These are phyloP conservation scores for Pachyrhynchus sulphureomaculatus DNA, from an alignment of 1,140 invertebrate species.

Conservation along the genomic window DNA sequence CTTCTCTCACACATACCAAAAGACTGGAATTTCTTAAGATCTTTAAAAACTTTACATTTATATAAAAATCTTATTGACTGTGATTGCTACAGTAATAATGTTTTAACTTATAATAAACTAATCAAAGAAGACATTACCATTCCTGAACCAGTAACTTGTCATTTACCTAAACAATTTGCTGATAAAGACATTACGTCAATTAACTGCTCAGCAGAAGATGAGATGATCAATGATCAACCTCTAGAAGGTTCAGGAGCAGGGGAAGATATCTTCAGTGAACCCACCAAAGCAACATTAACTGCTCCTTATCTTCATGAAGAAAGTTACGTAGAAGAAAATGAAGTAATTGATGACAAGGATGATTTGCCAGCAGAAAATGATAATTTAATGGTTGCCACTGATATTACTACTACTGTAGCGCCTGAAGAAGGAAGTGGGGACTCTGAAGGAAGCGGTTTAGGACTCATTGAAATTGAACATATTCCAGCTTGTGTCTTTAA, in stretches of 20 bases:
- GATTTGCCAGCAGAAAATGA: slow-evolving; percentile 48
- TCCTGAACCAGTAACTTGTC: slow-evolving; percentile 56
- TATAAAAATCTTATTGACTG: slow-evolving; percentile 62
- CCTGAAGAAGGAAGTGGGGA: slow-evolving; percentile 40
- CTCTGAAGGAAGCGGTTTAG: slow-evolving; percentile 34
- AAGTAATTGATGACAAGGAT: slow-evolving; percentile 63
- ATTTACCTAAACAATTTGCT: slow-evolving; percentile 53
- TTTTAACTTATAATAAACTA: slow-evolving; percentile 58
- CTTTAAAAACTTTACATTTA: slow-evolving; percentile 58
- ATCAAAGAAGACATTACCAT: slow-evolving; percentile 55
- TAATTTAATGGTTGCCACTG: slow-evolving; percentile 49
- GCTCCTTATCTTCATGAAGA: slow-evolving; percentile 31
- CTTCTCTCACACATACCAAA: slow-evolving; percentile 58
- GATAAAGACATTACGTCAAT: slow-evolving; percentile 57
- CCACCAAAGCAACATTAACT: neutral
- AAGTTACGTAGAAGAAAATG: slow-evolving; percentile 48
- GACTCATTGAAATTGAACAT: slow-evolving; percentile 13
- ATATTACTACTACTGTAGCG: slow-evolving; percentile 40
- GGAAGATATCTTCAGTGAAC: slow-evolving; percentile 23
- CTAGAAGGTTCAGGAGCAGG: slow-evolving; percentile 31
- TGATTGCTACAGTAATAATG: slow-evolving; percentile 57
- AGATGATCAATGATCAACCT: slow-evolving; percentile 33
- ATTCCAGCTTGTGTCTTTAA: slow-evolving; percentile 36
- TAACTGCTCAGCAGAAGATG: slow-evolving; percentile 49
- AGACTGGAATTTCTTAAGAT: slow-evolving; percentile 55